These are phyloP conservation scores for Epistrophe eligans DNA, from an alignment of 2,888 invertebrate species.

Conservation along the genomic window DNA sequence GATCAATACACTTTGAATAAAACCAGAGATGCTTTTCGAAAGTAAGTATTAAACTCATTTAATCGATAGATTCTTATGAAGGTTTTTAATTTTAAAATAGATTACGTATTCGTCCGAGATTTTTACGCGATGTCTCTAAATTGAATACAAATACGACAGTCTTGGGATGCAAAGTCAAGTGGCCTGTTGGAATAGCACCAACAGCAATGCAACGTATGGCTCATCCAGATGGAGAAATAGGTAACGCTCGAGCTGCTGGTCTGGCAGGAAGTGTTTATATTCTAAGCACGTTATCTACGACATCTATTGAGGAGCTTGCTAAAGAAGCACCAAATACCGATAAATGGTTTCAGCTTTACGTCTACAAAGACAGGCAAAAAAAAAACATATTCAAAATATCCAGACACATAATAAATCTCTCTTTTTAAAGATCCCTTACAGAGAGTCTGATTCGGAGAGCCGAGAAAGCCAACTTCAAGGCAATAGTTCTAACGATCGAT, in stretches of 20 bases:
- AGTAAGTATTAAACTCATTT: no score
- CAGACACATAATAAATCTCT: background rate
- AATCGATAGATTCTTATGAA: no score
- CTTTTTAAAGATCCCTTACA: slow-evolving; percentile 86
- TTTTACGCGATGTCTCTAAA: slow-evolving; percentile 89
- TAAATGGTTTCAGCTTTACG: slow-evolving; percentile 97
- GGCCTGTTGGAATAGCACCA: slow-evolving; percentile 93
- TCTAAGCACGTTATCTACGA: slow-evolving; percentile 93
- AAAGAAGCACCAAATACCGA: slow-evolving; percentile 89
- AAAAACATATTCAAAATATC: no score
- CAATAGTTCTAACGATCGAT: slow-evolving; percentile 94
- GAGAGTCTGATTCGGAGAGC: slow-evolving; percentile 89
- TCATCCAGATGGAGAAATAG: slow-evolving; percentile 94
- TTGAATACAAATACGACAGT: slow-evolving; percentile 87
- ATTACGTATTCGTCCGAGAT: slow-evolving; percentile 90
- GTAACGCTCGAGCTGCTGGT: slow-evolving; percentile 93
- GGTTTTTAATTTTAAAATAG: slow-evolving; percentile 88
- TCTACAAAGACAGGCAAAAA: slow-evolving; percentile 90
- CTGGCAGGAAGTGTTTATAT: slow-evolving; percentile 90
- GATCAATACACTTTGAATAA: slow-evolving; percentile 89
- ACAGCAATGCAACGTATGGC: slow-evolving; percentile 97
- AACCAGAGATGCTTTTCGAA: slow-evolving; percentile 91
- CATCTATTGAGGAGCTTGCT: slow-evolving; percentile 94
- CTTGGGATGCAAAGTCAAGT: slow-evolving; percentile 87
- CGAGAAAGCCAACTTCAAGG: slow-evolving; percentile 93